Evolutionary conservation across 2,888 invertebrate genomes (phyloP).

Genomic region (Calephelis perditalis): DNA sequence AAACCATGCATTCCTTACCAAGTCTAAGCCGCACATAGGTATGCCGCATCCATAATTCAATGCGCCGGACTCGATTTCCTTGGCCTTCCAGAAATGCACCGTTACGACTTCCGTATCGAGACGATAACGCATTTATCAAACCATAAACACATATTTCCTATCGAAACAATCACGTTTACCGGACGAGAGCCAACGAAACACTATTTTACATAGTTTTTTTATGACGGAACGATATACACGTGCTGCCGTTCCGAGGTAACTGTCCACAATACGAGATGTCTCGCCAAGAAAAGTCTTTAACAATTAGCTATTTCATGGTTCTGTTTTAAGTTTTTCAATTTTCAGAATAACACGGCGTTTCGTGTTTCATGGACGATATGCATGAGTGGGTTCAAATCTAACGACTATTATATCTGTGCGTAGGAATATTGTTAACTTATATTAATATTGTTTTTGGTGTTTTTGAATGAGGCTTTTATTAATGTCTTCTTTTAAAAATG

Average conservation of each 20-base stretch:
- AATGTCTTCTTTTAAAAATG: too few species aligned
- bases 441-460: too few species aligned
- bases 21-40: conserved; percentile 20
- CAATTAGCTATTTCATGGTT: conserved; percentile 6
- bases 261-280: conserved; percentile 16
- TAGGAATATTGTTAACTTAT: too few species aligned
- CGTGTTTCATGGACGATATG: conserved; percentile 43
- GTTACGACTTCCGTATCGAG: conserved; percentile 35
- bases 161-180: conserved; percentile 38
- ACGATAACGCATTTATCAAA: conserved; percentile 17
- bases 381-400: conserved; percentile 14
- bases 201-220: conserved; percentile 6
- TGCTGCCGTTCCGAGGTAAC: conserved; percentile 21
- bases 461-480: too few species aligned
- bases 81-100: conserved; percentile 47
- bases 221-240: conserved; percentile 18
- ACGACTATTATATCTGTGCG: too few species aligned
- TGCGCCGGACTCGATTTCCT: conserved; percentile 37
- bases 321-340: conserved; percentile 18
- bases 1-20: conserved; percentile 35
- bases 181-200: conserved; percentile 5
- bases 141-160: conserved; percentile 32
- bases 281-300: conserved; percentile 10
- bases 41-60: conserved; percentile 24
- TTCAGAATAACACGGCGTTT: conserved; percentile 26